Percentiles rank a stretch among this genome's conserved stretches.
Evolutionary conservation across 37 sponge, comb jelly and placozoan species (phyloP).

Genomic region (Mnemiopsis leidyi): DNA sequence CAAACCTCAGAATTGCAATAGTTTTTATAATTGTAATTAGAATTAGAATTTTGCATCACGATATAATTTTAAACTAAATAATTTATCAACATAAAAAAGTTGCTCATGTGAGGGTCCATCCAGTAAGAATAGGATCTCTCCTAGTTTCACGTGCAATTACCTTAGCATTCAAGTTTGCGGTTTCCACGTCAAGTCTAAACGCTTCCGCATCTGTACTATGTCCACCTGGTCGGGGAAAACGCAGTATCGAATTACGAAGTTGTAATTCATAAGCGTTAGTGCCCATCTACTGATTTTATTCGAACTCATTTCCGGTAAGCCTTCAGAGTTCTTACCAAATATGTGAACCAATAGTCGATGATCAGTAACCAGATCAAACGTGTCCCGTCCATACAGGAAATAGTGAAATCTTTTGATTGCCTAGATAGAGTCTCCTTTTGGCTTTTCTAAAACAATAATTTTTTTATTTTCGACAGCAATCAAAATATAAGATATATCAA

Average conservation of each 20-base stretch:
- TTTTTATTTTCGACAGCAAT: no score
- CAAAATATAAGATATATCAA: no score
- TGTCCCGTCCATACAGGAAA: conserved; percentile 6
- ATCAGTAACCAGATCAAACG: conserved; percentile 49
- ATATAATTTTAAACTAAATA: no score
- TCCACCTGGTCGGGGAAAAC: conserved; percentile 16
- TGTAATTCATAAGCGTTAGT: conserved; percentile 43
- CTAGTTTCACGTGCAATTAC: background rate
- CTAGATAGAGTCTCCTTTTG: conserved; percentile 65
- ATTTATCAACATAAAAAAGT: no score
- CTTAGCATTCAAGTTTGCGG: background rate
- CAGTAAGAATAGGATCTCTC: conserved; percentile 41
- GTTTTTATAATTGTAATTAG: no score
- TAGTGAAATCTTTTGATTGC: conserved; percentile 34
- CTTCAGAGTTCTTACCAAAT: conserved; percentile 60
- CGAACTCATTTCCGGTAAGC: conserved; percentile 67
- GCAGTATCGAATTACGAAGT: conserved; percentile 67
- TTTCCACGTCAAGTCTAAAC: background rate
- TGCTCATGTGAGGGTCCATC: no score
- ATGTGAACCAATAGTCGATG: conserved; percentile 68
- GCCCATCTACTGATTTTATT: conserved; percentile 70
- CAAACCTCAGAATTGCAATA: no score
- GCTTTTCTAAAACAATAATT: no score
- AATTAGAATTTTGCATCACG: no score
- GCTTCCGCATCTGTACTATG: background rate